Conservation (phyloP, 2,113 vertebrate genomes). For the Cyphomyrus discorhynchus region DNA sequence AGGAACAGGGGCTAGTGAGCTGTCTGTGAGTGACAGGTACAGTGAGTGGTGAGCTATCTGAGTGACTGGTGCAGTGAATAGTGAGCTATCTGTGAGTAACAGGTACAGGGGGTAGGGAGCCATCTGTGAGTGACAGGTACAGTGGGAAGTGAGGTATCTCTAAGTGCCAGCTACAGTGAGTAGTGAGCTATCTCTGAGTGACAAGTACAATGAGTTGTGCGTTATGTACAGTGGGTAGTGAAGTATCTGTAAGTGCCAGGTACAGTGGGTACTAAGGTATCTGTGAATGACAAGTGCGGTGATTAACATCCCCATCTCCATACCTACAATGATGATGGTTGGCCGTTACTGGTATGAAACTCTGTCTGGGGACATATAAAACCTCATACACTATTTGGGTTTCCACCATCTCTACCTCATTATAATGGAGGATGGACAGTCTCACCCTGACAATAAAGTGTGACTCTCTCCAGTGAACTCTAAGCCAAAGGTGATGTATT, state of each 20-base stretch:
- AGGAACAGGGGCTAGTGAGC: background rate
- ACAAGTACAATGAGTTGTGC: background rate
- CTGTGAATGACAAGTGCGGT: background rate
- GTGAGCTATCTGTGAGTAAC: background rate
- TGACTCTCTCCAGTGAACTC: background rate
- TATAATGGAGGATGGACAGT: background rate
- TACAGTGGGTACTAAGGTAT: background rate
- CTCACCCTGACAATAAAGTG: background rate
- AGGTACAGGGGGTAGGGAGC: background rate
- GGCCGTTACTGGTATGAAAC: background rate
- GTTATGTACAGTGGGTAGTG: background rate
- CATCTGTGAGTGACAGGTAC: background rate
- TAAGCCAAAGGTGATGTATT: background rate
- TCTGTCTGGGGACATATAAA: background rate
- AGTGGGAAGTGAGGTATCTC: background rate
- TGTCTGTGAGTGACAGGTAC: background rate
- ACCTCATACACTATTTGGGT: background rate
- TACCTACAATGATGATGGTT: background rate
- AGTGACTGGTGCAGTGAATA: background rate
- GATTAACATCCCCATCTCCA: background rate
- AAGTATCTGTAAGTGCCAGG: background rate
- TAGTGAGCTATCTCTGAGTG: background rate
- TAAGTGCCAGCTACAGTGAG: too few relatives aligned
- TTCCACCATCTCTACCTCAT: background rate
- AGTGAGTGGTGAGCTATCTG: background rate